Evolutionary conservation across 2,797 vertebrate genomes (phyloP).

Genomic region (Oophaga sylvatica): DNA sequence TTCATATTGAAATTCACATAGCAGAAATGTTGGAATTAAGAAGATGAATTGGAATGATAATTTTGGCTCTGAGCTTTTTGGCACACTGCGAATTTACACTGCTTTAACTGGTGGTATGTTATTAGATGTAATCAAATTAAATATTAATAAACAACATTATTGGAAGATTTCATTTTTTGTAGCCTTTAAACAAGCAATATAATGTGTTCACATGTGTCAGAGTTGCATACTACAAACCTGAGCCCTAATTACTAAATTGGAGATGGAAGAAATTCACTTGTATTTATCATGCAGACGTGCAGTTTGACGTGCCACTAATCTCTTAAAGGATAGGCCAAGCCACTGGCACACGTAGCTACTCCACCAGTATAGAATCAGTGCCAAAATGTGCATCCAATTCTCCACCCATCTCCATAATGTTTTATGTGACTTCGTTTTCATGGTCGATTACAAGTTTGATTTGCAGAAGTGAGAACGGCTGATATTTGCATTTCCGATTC

Average conservation of each 20-base stretch:
- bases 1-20: constrained; percentile 25
- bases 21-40: constrained; percentile 26
- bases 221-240: too few species aligned
- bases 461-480: neutral
- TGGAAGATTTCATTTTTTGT: neutral
- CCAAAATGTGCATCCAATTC: too few species aligned
- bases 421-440: neutral
- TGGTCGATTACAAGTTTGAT: neutral
- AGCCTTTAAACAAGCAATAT: neutral
- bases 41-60: constrained; percentile 29
- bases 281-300: too few species aligned
- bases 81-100: neutral
- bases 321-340: too few species aligned
- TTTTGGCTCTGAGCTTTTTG: neutral
- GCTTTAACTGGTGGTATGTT: neutral
- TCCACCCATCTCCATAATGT: neutral
- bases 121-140: neutral
- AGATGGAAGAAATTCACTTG: too few species aligned
- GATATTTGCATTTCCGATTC: neutral
- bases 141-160: constrained; percentile 7
- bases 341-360: too few species aligned
- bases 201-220: too few species aligned
- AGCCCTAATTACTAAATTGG: too few species aligned
- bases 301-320: too few species aligned
- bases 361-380: too few species aligned